Base-by-base conservation (phyloP, 2,113 vertebrate genomes). In the Pachyramphus minor region DNA sequence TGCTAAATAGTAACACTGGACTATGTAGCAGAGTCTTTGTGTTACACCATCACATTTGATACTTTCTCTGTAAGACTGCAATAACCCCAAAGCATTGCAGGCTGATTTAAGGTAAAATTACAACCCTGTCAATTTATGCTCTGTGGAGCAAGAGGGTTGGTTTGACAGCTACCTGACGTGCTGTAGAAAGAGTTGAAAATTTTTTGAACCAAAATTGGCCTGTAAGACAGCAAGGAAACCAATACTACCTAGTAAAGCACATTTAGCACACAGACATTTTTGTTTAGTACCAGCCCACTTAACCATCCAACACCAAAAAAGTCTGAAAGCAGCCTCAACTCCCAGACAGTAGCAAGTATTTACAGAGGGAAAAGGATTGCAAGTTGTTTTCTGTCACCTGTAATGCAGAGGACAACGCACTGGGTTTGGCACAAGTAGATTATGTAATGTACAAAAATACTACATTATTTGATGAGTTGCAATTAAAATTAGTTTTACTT, bases 91-190 rank as follows among this genome's bases (percentile, higher is more conserved):
- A 74, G 8, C 11, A 20, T 24, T 60, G 28, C 18, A 11, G 23
- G 15, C 8, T 58, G 41, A 33, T 67, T 78, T 58, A 39, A 44
- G 39, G 24, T 47, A 73, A 63, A 53, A 58, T 67, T 67, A 58
- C 9, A 71, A 14, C 22, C n/a, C 12, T 67, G 7, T 67, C 28
- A 55, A 21, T 53, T 52, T 39, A 39, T 11, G 27, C 33, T 44
- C 9, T 15, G 2, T 33, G 31, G 31, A 30, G 4, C 3, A 4
- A 53, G 8, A 44, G 22, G 3, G 5, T 37, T 79, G 3, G 5
- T 37, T 79, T 82, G 24, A 44, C 8, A 67, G 27, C 21, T 53
- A 27, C 15, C n/a, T 39, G 55, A 69, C 0, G 0, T 21, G 10
- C 20, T 33, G 19, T 11, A 64, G 41, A 44, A 3, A 6, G 4